Percentiles rank a stretch among this genome's conserved stretches.
Evolutionary conservation across 2,888 invertebrate genomes (phyloP).

Genomic region (Rhagonycha lutea): DNA sequence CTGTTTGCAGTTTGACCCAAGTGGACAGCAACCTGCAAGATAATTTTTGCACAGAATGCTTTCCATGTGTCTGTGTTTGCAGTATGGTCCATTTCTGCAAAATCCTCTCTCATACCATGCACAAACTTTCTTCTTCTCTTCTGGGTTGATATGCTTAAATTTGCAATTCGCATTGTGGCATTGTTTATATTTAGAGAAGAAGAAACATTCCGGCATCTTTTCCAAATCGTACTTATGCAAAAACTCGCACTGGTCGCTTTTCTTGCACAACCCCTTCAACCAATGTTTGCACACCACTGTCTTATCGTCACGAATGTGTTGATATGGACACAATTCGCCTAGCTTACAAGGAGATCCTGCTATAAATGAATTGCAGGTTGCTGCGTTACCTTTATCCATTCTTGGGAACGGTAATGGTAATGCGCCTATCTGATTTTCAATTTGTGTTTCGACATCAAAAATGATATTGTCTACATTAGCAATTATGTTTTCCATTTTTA

Average conservation of each 20-base stretch:
- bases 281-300: slow-evolving; percentile 99
- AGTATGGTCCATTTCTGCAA: not conserved
- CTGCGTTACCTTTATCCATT: slow-evolving; percentile 99
- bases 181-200: too few species aligned
- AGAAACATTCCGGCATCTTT: slow-evolving; percentile 99
- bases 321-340: slow-evolving; percentile 91
- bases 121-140: slow-evolving; percentile 57
- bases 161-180: too few species aligned
- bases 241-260: slow-evolving; percentile 99
- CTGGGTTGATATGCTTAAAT: too few species aligned
- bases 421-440: slow-evolving; percentile 95
- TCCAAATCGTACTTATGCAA: slow-evolving; percentile 99
- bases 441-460: slow-evolving; percentile 94
- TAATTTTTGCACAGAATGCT: not conserved
- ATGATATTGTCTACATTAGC: slow-evolving; percentile 89
- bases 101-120: not conserved
- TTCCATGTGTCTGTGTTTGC: not conserved
- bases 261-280: slow-evolving; percentile 97
- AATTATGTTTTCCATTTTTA: slow-evolving; percentile 83
- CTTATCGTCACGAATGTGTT: slow-evolving; percentile 95
- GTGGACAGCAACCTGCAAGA: not conserved
- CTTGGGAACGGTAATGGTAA: slow-evolving; percentile 95
- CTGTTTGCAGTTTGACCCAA: not conserved
- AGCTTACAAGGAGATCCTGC: slow-evolving; percentile 74
- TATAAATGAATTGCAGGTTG: slow-evolving; percentile 91